Percentiles rank a stretch among this genome's conserved stretches.
These are phyloP conservation scores for Ashinkailepas kermadecensis DNA, from an alignment of 2,888 invertebrate species.

Conservation along the genomic window DNA sequence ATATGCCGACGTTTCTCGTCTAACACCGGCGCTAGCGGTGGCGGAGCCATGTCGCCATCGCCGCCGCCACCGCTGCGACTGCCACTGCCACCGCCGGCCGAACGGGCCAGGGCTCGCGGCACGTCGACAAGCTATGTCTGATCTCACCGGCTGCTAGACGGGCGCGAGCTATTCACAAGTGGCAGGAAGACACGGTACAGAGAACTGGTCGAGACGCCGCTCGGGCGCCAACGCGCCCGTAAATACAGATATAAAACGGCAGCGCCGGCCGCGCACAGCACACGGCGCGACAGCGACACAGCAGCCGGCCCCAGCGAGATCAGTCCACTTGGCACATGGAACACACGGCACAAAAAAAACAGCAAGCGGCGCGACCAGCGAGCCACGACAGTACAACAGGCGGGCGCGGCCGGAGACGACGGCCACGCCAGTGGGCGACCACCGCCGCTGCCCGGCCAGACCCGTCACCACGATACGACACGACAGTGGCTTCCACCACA, in stretches of 20 bases:
- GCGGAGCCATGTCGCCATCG: too few species aligned
- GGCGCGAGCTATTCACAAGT: background rate
- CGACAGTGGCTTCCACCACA: background rate
- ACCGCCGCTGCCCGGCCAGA: background rate
- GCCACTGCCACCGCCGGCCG: too few species aligned
- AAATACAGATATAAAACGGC: constrained; percentile 6
- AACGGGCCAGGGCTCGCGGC: too few species aligned
- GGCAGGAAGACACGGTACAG: constrained; percentile 11
- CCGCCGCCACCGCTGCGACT: too few species aligned
- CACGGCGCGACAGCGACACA: background rate
- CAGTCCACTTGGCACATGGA: constrained; percentile 10
- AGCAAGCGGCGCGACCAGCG: background rate
- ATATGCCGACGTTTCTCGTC: too few species aligned
- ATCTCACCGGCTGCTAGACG: too few species aligned
- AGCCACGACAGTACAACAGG: too few species aligned
- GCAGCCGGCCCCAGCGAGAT: background rate
- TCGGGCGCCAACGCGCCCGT: background rate
- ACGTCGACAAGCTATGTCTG: too few species aligned
- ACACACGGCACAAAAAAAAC: constrained; percentile 16
- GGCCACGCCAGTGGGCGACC: background rate
- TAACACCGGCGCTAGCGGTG: too few species aligned
- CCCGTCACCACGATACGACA: background rate
- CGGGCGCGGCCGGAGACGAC: background rate
- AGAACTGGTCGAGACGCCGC: background rate
- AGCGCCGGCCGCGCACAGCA: background rate